Conservation (phyloP, 2,888 invertebrate genomes). For the Cephalotes varians region DNA sequence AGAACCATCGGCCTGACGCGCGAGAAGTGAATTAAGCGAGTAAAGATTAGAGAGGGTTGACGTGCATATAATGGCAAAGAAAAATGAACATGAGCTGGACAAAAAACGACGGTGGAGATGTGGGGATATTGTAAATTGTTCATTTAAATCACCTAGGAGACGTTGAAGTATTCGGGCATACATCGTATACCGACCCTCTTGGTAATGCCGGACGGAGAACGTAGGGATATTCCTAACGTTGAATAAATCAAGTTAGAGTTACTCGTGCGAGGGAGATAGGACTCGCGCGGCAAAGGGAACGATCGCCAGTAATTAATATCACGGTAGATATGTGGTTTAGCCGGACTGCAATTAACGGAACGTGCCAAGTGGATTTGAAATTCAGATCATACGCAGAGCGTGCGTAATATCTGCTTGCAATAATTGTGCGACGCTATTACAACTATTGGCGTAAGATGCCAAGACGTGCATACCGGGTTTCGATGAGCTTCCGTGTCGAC, state of each 20-base stretch:
- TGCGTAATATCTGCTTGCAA: conserved; percentile 27
- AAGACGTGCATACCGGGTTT: conserved; percentile 27
- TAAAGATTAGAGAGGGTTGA: conserved; percentile 19
- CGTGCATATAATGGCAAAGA: conserved; percentile 42
- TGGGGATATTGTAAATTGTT: conserved; percentile 75
- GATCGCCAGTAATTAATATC: conserved; percentile 52
- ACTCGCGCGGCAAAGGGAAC: conserved; percentile 21
- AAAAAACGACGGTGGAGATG: conserved; percentile 20
- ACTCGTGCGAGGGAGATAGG: conserved; percentile 9
- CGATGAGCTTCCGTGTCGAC: not conserved
- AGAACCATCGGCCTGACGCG: not conserved
- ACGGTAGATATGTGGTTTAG: conserved; percentile 16
- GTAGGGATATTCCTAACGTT: conserved; percentile 20
- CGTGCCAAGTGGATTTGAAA: conserved; percentile 58
- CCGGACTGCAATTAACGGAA: conserved; percentile 21
- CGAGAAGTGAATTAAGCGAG: conserved; percentile 28
- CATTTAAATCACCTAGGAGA: conserved; percentile 76
- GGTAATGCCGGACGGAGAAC: conserved; percentile 17
- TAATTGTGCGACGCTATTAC: conserved; percentile 40
- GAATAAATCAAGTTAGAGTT: conserved; percentile 47
- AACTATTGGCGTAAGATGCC: conserved; percentile 33
- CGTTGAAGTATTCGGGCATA: conserved; percentile 43
- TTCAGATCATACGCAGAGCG: conserved; percentile 52
- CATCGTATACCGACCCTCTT: conserved; percentile 16
- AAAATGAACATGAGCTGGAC: conserved; percentile 20